phyloP scores from a whole-genome alignment of 2,888 invertebrate species.

The Eremobia ochroleuca region DNA sequence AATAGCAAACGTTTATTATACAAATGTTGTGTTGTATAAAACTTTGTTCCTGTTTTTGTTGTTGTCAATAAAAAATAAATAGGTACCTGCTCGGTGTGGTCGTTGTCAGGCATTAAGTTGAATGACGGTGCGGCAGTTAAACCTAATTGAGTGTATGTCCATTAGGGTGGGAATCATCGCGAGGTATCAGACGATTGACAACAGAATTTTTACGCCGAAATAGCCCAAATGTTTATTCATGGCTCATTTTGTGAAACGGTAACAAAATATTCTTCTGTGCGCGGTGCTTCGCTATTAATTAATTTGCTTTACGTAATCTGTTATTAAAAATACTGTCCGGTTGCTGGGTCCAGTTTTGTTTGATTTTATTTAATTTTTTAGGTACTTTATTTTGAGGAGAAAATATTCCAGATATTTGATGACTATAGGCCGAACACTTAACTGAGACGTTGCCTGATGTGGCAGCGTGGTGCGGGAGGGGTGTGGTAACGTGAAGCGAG shows the following conservation, averaged over 20 bases:
- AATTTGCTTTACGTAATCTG: constrained; percentile 47
- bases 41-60: constrained; percentile 66
- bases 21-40: constrained; percentile 56
- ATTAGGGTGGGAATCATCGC: constrained; percentile 78
- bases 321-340: constrained; percentile 35
- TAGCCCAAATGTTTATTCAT: constrained; percentile 61
- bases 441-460: too few relatives aligned
- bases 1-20: constrained; percentile 57
- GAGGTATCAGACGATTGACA: constrained; percentile 67
- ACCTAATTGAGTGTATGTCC: constrained; percentile 89
- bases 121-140: constrained; percentile 87
- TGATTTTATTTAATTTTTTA: constrained; percentile 19
- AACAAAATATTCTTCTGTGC: constrained; percentile 52
- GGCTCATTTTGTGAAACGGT: constrained; percentile 49
- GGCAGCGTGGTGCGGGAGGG: too few relatives aligned
- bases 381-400: not conserved
- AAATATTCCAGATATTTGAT: constrained; percentile 5
- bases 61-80: constrained; percentile 87
- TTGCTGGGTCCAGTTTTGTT: constrained; percentile 14
- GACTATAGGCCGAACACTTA: too few relatives aligned
- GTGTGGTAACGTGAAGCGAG: too few relatives aligned
- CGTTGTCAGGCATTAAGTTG: constrained; percentile 88
- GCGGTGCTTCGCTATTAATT: constrained; percentile 43
- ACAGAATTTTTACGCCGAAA: constrained; percentile 66
- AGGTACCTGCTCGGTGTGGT: constrained; percentile 82